Base-by-base conservation (phyloP, 2,888 invertebrate genomes). In the Drosophila prostipennis region DNA sequence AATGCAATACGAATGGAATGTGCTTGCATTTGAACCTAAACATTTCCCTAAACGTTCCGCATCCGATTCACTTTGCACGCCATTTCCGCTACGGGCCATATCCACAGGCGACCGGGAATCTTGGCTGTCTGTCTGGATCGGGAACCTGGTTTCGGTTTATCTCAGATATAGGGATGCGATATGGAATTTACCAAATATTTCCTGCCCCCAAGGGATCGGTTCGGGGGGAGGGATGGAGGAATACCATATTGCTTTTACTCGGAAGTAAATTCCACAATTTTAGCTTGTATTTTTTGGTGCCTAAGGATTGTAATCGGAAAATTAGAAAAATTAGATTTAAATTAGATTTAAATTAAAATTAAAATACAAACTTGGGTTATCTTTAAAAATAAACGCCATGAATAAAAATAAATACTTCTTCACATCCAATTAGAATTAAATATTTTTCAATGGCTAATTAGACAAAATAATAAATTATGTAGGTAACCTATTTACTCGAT, bases 11-110 rank as follows among this genome's bases (percentile, higher is more conserved):
- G 67, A 40, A 77, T 78, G 83, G 80, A 70, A 71, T 71, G 46
- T 46, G 71, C 71, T 70, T 84, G 84, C 84, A 82, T 87, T 84
- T 80, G 71, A 86, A 79, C 86, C 81, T 76, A 79, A 81, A 86
- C 83, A 83, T 86, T 75, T 74, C 72, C 68, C 81, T 74, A 86
- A 86, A 86, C 81, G 80, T 69, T 72, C 79, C 61, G 72, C 78
- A 83, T 84, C 87, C 84, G 84, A 78, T 86, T 81, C 79, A 79
- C 87, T 86, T 80, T 80, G 86, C 83, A 85, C 86, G 78, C 82
- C 82, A 83, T 83, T 83, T 83, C 82, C 82, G 82, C 74, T 65
- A 55, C 71, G 65, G 74, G 73, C 81, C 81, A 80, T 80, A 74
- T 74, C 80, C 73, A 64, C 68, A 70, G 78, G 56, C 54, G 63